phyloP scores from a whole-genome alignment of 1,140 invertebrate species.

The Lordiphosa collinella region DNA sequence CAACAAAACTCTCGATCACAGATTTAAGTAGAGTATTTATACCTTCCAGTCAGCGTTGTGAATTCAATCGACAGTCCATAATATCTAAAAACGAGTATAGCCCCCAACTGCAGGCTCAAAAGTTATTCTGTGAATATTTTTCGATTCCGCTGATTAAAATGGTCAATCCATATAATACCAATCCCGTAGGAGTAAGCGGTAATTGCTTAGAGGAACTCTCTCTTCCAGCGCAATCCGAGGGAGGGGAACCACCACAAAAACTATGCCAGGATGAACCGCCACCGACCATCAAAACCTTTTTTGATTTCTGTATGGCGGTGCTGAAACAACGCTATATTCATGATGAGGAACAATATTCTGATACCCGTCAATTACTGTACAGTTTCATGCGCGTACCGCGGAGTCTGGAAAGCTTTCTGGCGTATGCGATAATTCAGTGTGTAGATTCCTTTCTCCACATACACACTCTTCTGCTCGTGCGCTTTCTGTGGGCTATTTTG shows the following conservation, averaged over 20 bases:
- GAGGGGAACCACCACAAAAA: constrained; percentile 27
- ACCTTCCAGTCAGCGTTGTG: no score
- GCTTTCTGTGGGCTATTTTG: constrained; percentile 93
- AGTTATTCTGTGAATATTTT: no score
- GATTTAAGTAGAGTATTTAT: no score
- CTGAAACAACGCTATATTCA: constrained; percentile 94
- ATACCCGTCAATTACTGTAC: constrained; percentile 96
- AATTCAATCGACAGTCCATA: no score
- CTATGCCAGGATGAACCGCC: constrained; percentile 45
- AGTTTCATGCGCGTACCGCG: constrained; percentile 97
- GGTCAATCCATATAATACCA: no score
- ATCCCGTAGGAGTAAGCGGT: no score
- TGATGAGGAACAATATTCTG: constrained; percentile 95
- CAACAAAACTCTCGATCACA: no score
- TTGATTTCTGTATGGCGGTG: constrained; percentile 91
- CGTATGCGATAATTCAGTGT: constrained; percentile 97
- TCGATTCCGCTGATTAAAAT: no score
- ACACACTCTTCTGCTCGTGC: constrained; percentile 97
- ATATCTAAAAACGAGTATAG: no score
- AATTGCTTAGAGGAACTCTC: constrained; percentile 51
- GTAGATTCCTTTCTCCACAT: constrained; percentile 98
- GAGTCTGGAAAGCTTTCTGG: constrained; percentile 96
- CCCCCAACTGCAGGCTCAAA: no score
- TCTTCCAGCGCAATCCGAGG: constrained; percentile 23
- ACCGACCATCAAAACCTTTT: constrained; percentile 40